Conservation (phyloP, 2,797 vertebrate species). For the Lepilemur septentrionalis region DNA sequence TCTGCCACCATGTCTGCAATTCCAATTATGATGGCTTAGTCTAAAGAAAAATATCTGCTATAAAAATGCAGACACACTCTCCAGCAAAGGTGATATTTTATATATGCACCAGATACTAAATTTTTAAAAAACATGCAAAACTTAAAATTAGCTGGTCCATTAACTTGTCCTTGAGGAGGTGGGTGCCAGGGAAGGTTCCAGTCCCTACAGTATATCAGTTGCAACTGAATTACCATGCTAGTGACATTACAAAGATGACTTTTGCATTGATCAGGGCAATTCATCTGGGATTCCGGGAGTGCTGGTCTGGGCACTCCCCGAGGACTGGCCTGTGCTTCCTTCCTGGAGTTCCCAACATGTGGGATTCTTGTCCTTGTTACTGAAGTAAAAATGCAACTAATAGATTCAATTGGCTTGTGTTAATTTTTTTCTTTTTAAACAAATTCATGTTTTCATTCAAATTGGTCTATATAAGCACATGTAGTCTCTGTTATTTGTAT, state of each 20-base stretch:
- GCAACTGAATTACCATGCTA: background rate
- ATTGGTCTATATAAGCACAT: background rate
- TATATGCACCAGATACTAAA: background rate
- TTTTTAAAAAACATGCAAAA: background rate
- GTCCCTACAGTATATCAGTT: background rate
- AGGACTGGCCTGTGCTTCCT: background rate
- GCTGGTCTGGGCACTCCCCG: background rate
- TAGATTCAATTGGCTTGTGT: background rate
- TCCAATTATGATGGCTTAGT: background rate
- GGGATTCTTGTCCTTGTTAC: background rate
- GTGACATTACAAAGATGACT: background rate
- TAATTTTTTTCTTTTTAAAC: background rate
- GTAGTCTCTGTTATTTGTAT: background rate
- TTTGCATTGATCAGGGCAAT: background rate
- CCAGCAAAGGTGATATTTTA: background rate
- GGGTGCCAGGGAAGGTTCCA: background rate
- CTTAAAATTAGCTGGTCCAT: background rate
- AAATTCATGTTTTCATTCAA: background rate
- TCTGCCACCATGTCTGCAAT: constrained; percentile 25
- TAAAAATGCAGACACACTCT: constrained; percentile 15
- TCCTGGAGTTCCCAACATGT: background rate
- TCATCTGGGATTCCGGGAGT: background rate
- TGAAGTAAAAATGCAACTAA: background rate
- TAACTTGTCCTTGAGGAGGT: background rate
- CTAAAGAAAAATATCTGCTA: constrained; percentile 22